Conservation (phyloP, 2,888 invertebrate species). For the Dendrolimus houi region DNA sequence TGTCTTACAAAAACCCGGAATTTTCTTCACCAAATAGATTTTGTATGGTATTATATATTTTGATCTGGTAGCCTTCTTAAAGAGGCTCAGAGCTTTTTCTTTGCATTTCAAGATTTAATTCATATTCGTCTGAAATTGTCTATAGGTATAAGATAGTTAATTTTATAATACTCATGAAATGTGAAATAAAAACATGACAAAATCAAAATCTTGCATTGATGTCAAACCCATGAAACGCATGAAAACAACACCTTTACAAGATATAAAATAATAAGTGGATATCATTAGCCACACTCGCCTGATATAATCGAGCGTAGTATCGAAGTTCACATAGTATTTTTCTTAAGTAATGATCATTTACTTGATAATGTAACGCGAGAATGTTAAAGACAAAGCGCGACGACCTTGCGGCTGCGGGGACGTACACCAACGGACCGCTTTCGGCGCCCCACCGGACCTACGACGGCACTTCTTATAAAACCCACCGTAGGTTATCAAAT, state of each 20-base stretch:
- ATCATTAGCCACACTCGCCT: constrained; percentile 43
- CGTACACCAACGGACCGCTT: constrained; percentile 30
- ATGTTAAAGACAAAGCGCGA: constrained; percentile 59
- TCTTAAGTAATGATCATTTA: constrained; percentile 58
- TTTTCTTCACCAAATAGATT: too few species aligned
- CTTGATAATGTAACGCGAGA: constrained; percentile 55
- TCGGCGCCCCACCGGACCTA: constrained; percentile 60
- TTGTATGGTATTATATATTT: too few species aligned
- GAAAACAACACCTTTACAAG: too few species aligned
- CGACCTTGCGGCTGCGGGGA: constrained; percentile 55
- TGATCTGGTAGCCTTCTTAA: too few species aligned
- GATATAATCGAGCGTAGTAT: constrained; percentile 39
- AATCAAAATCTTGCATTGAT: too few species aligned
- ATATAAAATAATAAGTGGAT: neutral
- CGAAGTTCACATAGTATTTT: constrained; percentile 56
- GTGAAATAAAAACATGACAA: neutral
- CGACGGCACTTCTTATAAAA: constrained; percentile 65
- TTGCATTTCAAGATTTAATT: too few species aligned
- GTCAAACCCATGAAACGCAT: too few species aligned
- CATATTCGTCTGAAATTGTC: too few species aligned
- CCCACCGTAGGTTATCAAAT: constrained; percentile 53
- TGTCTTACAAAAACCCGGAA: too few species aligned
- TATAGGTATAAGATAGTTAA: too few species aligned
- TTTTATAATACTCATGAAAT: too few species aligned
- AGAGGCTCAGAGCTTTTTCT: too few species aligned